phyloP scores from a whole-genome alignment of 2,113 vertebrate species.

The Festucalex cinctus region DNA sequence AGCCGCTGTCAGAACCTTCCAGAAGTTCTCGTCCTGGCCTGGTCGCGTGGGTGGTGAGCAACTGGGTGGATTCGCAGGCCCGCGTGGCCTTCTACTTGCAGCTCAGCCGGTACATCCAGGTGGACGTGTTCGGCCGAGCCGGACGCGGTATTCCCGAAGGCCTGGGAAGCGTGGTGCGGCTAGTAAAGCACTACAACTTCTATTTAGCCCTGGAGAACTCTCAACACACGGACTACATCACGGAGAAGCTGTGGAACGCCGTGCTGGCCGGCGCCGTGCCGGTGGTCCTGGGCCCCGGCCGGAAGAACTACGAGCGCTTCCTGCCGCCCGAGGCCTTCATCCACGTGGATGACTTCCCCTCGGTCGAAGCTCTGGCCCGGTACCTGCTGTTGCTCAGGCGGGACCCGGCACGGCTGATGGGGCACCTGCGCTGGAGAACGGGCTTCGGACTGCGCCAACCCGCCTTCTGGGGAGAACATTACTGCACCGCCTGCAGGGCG shows the following conservation, averaged over 20 bases:
- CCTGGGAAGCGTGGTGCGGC: conserved; percentile 59
- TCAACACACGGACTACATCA: conserved; percentile 89
- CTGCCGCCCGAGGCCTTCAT: conserved; percentile 86
- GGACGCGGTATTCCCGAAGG: conserved; percentile 60
- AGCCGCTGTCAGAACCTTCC: conserved; percentile 3
- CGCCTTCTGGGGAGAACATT: conserved; percentile 84
- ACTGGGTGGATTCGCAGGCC: conserved; percentile 82
- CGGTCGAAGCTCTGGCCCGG: conserved; percentile 74
- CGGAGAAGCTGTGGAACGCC: conserved; percentile 94
- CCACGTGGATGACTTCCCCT: conserved; percentile 86
- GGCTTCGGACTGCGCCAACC: conserved; percentile 72
- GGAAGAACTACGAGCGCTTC: conserved; percentile 89
- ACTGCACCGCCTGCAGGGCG: conserved; percentile 79
- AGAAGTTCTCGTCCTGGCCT: conserved; percentile 69
- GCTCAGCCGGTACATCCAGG: conserved; percentile 72
- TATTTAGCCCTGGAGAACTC: conserved; percentile 96
- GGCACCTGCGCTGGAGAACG: conserved; percentile 83
- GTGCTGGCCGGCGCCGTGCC: conserved; percentile 80
- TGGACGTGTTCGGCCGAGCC: conserved; percentile 80
- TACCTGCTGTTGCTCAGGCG: conserved; percentile 81
- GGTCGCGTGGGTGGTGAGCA: conserved; percentile 89
- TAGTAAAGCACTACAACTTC: conserved; percentile 82
- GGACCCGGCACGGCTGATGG: conserved; percentile 67
- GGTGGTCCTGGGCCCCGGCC: conserved; percentile 81
- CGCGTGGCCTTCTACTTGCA: conserved; percentile 80